These are phyloP conservation scores for Epinotia demarniana DNA, from an alignment of 2,888 invertebrate genomes.

Conservation along the genomic window DNA sequence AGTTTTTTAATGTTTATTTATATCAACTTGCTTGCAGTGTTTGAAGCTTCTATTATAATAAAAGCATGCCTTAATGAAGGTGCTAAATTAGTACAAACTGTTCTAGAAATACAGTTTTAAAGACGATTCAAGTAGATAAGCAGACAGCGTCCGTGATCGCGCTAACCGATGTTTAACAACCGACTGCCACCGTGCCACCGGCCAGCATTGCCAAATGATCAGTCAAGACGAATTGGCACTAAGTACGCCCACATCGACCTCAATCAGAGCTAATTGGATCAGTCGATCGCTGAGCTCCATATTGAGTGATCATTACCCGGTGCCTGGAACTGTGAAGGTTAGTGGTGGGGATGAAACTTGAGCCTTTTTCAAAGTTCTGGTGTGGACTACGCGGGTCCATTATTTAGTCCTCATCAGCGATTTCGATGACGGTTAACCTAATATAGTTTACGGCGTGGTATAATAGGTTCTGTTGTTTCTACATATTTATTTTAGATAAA, in stretches of 20 bases:
- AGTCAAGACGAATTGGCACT: conserved; percentile 44
- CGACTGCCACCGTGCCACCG: conserved; percentile 21
- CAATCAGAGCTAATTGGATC: conserved; percentile 62
- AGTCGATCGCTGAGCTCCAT: conserved; percentile 49
- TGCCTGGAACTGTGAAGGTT: conserved; percentile 42
- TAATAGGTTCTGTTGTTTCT: no score
- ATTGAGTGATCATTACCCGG: conserved; percentile 46
- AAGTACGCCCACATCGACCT: conserved; percentile 55
- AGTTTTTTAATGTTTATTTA: no score
- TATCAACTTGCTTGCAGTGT: no score
- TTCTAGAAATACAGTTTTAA: no score
- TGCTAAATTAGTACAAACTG: no score
- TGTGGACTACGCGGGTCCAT: neutral
- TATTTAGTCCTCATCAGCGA: neutral
- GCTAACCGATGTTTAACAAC: conserved; percentile 25
- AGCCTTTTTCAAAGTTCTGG: conserved; percentile 9
- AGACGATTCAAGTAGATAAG: neutral
- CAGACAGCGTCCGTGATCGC: neutral
- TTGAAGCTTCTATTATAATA: no score
- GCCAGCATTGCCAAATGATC: conserved; percentile 45
- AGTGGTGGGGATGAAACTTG: conserved; percentile 37
- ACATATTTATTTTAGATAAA: no score
- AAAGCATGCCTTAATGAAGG: no score
- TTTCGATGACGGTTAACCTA: no score
- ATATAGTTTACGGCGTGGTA: no score